Evolutionary conservation across 2,888 invertebrate species (phyloP).

Genomic region (Ceramica pisi): DNA sequence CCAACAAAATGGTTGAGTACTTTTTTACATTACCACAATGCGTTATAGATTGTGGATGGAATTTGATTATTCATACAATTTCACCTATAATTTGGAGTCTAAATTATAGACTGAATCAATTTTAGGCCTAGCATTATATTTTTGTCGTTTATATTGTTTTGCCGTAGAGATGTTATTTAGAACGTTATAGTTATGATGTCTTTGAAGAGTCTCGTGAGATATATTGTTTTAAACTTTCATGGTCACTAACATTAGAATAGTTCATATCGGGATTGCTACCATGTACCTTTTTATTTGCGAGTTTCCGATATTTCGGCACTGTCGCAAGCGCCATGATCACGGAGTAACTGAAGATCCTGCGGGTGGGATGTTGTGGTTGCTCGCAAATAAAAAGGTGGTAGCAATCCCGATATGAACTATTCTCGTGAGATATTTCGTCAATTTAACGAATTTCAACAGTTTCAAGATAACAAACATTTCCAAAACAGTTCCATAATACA

Average conservation of each 20-base stretch:
- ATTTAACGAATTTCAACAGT: background rate
- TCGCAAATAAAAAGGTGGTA: too few relatives aligned
- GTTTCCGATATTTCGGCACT: too few relatives aligned
- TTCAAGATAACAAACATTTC: background rate
- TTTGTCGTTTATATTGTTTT: slow-evolving; percentile 45
- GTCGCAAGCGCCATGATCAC: too few relatives aligned
- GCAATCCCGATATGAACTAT: too few relatives aligned
- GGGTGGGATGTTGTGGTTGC: too few relatives aligned
- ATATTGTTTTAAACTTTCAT: too few relatives aligned
- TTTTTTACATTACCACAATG: slow-evolving; percentile 78
- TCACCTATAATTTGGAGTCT: slow-evolving; percentile 79
- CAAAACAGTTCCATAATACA: background rate
- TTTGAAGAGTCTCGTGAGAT: background rate
- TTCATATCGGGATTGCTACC: too few relatives aligned
- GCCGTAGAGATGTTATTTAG: slow-evolving; percentile 32
- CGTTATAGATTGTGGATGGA: slow-evolving; percentile 76
- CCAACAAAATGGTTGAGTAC: slow-evolving; percentile 66
- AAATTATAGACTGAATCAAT: slow-evolving; percentile 77
- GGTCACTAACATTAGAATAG: too few relatives aligned
- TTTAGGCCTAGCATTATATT: slow-evolving; percentile 60
- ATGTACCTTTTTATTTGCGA: too few relatives aligned
- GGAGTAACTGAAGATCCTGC: too few relatives aligned
- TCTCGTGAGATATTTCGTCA: background rate
- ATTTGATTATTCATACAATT: slow-evolving; percentile 78
- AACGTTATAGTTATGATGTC: slow-evolving; percentile 7